Evolutionary conservation across 2,888 invertebrate genomes (phyloP), one percentile per base, ranked within the genome.

Genomic region (Calliopum simillimum): DNA sequence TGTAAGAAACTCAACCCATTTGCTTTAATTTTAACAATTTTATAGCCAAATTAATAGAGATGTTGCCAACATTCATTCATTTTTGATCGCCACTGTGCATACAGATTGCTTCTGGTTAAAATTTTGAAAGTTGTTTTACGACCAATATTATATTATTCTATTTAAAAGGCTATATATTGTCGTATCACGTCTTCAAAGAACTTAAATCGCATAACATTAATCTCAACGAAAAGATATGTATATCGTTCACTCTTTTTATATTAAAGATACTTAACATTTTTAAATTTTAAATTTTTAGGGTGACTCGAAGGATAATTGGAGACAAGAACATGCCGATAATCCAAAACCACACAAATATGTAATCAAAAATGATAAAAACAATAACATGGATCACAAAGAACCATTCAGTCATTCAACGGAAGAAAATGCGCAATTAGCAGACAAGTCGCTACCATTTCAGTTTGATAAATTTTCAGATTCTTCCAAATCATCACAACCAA

Each of bases 391-490:
- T 8, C 13, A 12, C 3, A 59, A 49, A 19, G 56, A 58, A 4
- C 43, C 33, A 33, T 8, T 33, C 8, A 33, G 33, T 33, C 33
- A 51, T n/a, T 12, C 5, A 55, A 16, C 23, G 11, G 69, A 74
- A 4, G 58, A 55, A 69, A 33, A 33, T 14, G 23, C 56, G 2
- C 51, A 63, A n/a, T 44, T 68, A n/a, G 68, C 47, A n/a, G 53
- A 66, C 5, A 74, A 79, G 46, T 69, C 76, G 2, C 64, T 76
- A 47, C 73, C 77, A 14, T 76, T 72, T 67, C 76, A 75, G 43
- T 80, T 76, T 69, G 80, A 82, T 69, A 73, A 78, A 44, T 79
- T 81, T 51, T 70, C 69, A 11, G 33, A 64, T 33, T 71, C 73
- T 62, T 72, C 73, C 21, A 73, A 55, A 23, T 58, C n/a, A 74